Base-by-base conservation (phyloP, 2,113 vertebrate genomes). In the Prietella phreatophila region DNA sequence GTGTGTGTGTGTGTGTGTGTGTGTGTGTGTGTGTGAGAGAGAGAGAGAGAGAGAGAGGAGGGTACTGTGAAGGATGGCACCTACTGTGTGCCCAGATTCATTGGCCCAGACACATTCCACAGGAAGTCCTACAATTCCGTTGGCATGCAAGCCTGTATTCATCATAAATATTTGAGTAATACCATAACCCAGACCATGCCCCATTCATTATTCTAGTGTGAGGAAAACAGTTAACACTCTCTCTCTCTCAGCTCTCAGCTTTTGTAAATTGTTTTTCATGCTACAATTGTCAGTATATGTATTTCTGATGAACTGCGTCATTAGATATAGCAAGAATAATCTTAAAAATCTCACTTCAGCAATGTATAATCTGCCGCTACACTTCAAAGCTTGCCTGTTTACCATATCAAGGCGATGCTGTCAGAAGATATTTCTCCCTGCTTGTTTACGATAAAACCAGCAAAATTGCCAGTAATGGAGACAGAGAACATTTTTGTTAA, bases 251-350 rank as follows among this genome's bases (percentile, higher is more conserved):
- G n/a, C 33, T 79, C 71, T 84, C 50, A 86, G 83, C 61, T 67
- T 81, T 88, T 84, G 85, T 87, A 89, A 93, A 93, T 90, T 79
- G 88, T 91, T 91, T 92, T 88, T 87, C 85, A 84, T 81, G 90
- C 82, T 86, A 88, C 88, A 91, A 92, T 92, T 92, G 90, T 90
- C 90, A 89, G 88, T 89, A 81, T 90, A 82, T 91, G 90, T 92
- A 91, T 92, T 91, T 90, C 87, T 90, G 67, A 89, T 92, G 90
- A 92, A 87, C 91, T 89, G 90, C 91, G 90, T 92, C 92, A 92
- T 93, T 92, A 92, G 90, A 89, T 87, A 88, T 88, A 92, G 91
- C 92, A 92, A 89, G 92, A 92, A 91, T 92, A 92, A 92, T 92
- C 92, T 91, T 91, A 89, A 91, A 90, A 92, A 92, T 92, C 92